Percentiles rank a stretch among this genome's conserved stretches.
These are phyloP conservation scores for Eilema griseolum DNA, from an alignment of 2,888 invertebrate species.

Conservation along the genomic window DNA sequence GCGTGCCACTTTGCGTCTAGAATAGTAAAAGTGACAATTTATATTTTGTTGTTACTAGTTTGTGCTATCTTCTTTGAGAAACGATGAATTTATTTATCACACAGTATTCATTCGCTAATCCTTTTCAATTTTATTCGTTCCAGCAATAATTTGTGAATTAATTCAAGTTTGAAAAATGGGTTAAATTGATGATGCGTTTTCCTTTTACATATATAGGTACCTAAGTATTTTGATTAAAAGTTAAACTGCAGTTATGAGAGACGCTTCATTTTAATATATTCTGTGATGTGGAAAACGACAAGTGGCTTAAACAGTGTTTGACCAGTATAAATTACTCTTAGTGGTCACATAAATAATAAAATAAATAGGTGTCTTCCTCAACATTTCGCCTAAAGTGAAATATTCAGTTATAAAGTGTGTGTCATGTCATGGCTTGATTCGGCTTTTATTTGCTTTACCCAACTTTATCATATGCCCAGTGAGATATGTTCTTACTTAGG, in stretches of 20 bases:
- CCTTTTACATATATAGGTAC: no score
- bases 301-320: no score
- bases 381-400: background rate
- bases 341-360: no score
- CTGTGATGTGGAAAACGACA: no score
- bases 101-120: background rate
- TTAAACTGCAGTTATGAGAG: no score
- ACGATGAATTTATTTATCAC: background rate
- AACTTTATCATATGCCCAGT: background rate
- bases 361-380: background rate
- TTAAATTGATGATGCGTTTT: background rate
- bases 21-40: background rate
- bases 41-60: conserved; percentile 1
- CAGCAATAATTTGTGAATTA: no score
- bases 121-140: no score
- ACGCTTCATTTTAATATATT: no score
- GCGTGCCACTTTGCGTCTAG: background rate
- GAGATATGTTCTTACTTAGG: background rate
- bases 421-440: no score
- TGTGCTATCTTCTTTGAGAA: background rate
- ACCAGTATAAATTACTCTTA: no score
- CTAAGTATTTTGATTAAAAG: no score
- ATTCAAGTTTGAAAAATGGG: background rate
- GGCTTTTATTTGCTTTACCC: background rate
- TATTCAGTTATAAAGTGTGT: background rate